Percentiles rank a stretch among this genome's conserved stretches.
phyloP scores from a whole-genome alignment of 2,113 vertebrate species.

The Ictidomys tridecemlineatus region DNA sequence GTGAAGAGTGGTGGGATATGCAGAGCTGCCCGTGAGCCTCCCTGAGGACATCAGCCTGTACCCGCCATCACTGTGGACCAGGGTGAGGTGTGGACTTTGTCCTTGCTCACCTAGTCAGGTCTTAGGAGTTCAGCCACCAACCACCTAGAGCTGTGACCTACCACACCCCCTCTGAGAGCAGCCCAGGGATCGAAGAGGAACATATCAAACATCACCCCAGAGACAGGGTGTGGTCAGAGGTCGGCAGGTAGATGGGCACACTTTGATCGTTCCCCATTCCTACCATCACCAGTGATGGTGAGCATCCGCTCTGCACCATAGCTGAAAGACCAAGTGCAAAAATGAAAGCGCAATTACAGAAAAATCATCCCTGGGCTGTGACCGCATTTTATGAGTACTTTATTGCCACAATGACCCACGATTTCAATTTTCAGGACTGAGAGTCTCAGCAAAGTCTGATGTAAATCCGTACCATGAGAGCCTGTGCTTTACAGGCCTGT shows the following conservation, averaged over 20 bases:
- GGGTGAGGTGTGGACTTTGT: too few relatives aligned
- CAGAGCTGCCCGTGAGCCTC: background rate
- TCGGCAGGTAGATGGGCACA: background rate
- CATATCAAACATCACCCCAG: background rate
- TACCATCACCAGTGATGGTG: background rate
- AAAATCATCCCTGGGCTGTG: conserved; percentile 74
- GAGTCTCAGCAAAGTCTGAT: conserved; percentile 69
- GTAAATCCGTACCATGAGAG: conserved; percentile 68
- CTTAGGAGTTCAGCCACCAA: background rate
- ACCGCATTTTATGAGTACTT: conserved; percentile 78
- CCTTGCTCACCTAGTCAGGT: background rate
- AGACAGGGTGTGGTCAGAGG: background rate
- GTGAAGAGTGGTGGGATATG: background rate
- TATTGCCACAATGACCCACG: conserved; percentile 80
- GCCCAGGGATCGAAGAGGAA: background rate
- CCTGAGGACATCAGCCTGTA: background rate
- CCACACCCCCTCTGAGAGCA: background rate
- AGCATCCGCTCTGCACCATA: background rate
- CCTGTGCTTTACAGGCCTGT: background rate
- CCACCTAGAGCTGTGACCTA: background rate
- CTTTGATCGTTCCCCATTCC: background rate
- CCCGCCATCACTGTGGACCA: background rate
- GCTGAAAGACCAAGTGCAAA: conserved; percentile 21
- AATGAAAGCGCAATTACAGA: conserved; percentile 72
- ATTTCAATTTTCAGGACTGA: conserved; percentile 83